Percentiles rank a stretch among this genome's conserved stretches.
Conservation (phyloP, 2,797 vertebrate genomes). For the Sibirionetta formosa region DNA sequence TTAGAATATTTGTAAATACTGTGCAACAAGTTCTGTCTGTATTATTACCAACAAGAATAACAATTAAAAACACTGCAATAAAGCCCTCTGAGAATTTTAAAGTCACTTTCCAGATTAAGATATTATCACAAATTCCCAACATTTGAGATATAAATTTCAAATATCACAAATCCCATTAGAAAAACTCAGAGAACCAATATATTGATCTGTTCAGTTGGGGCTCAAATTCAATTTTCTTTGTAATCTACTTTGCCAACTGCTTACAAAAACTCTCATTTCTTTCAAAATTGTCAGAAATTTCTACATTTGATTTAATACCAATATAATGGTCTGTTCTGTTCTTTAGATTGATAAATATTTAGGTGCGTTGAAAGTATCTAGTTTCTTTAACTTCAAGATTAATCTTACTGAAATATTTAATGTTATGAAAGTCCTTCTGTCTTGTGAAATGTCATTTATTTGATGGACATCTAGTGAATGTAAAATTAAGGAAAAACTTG, state of each 20-base stretch:
- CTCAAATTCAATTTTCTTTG: background rate
- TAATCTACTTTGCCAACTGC: background rate
- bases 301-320: background rate
- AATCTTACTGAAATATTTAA: background rate
- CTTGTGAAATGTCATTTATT: background rate
- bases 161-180: background rate
- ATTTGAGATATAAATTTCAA: background rate
- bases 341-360: background rate
- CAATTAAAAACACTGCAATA: background rate
- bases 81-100: background rate
- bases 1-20: background rate
- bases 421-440: background rate
- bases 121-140: background rate
- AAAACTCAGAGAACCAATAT: background rate
- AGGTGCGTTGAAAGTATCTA: background rate
- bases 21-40: background rate
- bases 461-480: background rate
- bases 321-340: background rate
- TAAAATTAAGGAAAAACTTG: conserved; percentile 33
- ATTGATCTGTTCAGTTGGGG: background rate
- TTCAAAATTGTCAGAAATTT: background rate
- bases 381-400: background rate
- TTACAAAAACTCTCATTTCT: rapidly evolving
- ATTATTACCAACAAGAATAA: background rate
- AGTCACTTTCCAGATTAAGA: background rate